A percentile compares a stretch with the other conserved stretches of the same genome.
Conservation (phyloP, 2,888 invertebrate genomes). For the Hirtodrosophila trivittata region DNA sequence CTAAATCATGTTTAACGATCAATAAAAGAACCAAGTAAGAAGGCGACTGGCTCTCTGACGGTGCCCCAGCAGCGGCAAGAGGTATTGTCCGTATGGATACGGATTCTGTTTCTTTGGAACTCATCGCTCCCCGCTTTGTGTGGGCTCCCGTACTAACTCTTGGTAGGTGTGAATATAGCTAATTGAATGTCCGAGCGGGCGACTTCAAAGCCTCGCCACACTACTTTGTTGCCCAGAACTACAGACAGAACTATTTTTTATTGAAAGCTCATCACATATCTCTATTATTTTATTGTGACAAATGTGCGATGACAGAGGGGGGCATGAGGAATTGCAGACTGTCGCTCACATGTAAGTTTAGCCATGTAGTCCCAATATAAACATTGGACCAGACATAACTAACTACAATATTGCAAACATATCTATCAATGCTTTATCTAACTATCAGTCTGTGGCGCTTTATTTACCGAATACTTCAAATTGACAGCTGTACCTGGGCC, state of each 20-base stretch:
- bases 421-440: constrained; percentile 56
- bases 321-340: constrained; percentile 9
- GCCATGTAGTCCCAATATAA: constrained; percentile 36
- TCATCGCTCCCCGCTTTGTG: constrained; percentile 50
- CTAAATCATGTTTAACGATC: constrained; percentile 79
- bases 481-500: constrained; percentile 64
- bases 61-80: too few relatives aligned
- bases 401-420: constrained; percentile 60
- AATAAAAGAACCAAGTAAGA: constrained; percentile 60
- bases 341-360: too few relatives aligned
- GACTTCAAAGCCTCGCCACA: constrained; percentile 62
- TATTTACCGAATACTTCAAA: constrained; percentile 71
- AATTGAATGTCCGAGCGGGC: constrained; percentile 60
- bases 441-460: constrained; percentile 28
- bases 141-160: constrained; percentile 43
- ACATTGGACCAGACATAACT: constrained; percentile 51
- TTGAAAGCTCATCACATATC: constrained; percentile 25
- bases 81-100: constrained; percentile 28
- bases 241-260: too few relatives aligned
- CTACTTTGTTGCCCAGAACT: constrained; percentile 66
- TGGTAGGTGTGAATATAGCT: constrained; percentile 53
- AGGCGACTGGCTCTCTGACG: constrained; percentile 8
- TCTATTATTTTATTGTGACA: constrained; percentile 20
- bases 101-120: constrained; percentile 63
- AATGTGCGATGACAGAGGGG: constrained; percentile 21